A percentile compares a stretch with the other conserved stretches of the same genome.
phyloP scores from a whole-genome alignment of 1,140 invertebrate species.

The Hyphantria cunea region DNA sequence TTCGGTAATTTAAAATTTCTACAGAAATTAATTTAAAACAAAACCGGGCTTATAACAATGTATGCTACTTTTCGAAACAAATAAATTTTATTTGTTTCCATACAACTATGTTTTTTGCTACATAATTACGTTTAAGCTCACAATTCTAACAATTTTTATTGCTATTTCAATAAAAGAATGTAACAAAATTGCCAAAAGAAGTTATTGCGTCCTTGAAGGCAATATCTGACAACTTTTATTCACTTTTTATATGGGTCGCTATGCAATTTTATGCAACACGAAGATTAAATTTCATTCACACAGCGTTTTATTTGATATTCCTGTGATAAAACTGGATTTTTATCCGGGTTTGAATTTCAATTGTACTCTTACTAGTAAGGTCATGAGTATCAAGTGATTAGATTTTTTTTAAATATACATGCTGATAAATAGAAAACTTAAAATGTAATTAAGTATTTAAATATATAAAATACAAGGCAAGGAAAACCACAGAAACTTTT shows the following conservation, averaged over 20 bases:
- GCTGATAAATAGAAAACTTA: no score
- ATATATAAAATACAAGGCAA: no score
- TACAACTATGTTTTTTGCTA: neutral
- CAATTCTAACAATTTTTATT: slow-evolving; percentile 17
- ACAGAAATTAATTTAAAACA: no score
- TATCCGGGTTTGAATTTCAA: neutral
- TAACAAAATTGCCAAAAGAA: slow-evolving; percentile 21
- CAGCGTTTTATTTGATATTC: neutral
- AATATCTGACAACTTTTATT: slow-evolving; percentile 24
- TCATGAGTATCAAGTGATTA: no score
- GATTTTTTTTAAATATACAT: no score
- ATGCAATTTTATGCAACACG: slow-evolving; percentile 29
- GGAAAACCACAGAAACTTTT: no score
- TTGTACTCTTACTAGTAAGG: neutral
- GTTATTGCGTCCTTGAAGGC: slow-evolving; percentile 7
- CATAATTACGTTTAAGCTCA: neutral
- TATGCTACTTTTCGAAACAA: neutral
- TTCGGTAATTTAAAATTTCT: no score
- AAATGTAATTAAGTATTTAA: no score
- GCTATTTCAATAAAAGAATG: slow-evolving; percentile 19
- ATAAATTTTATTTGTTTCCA: neutral
- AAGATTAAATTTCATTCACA: slow-evolving; percentile 26
- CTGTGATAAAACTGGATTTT: no score
- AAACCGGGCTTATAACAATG: no score
- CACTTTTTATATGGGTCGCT: slow-evolving; percentile 23